These are phyloP conservation scores for Bovichtus variegatus DNA, from an alignment of 2,797 vertebrate species.

Conservation along the genomic window DNA sequence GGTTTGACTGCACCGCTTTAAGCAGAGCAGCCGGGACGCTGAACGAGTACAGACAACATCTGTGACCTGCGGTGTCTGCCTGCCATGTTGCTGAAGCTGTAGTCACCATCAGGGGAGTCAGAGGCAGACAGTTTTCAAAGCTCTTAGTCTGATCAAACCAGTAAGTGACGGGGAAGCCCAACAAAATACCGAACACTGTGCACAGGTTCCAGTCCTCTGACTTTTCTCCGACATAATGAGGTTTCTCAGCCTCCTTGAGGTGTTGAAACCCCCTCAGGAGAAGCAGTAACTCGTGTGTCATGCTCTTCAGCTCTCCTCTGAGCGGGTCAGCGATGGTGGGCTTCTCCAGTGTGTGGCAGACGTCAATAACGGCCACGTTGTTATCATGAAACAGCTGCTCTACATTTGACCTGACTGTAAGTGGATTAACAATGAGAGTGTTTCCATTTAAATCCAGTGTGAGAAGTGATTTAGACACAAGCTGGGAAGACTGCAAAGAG, in stretches of 20 bases:
- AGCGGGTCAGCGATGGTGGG: conserved; percentile 73
- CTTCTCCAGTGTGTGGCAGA: conserved; percentile 77
- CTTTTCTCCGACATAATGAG: conserved; percentile 67
- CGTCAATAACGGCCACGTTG: conserved; percentile 81
- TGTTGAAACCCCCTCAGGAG: conserved; percentile 68
- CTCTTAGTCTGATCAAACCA: conserved; percentile 84
- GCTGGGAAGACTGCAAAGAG: conserved; percentile 77
- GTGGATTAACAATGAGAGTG: conserved; percentile 83
- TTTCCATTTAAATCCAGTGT: conserved; percentile 84
- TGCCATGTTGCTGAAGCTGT: conserved; percentile 82
- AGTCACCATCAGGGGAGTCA: conserved; percentile 89
- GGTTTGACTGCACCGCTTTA: conserved; percentile 56
- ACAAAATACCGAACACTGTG: conserved; percentile 89
- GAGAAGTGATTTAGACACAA: conserved; percentile 80
- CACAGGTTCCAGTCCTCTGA: conserved; percentile 90
- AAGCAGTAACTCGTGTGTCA: conserved; percentile 73
- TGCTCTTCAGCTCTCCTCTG: conserved; percentile 58
- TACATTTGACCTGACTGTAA: conserved; percentile 66
- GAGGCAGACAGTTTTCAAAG: conserved; percentile 89
- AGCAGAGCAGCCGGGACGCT: conserved; percentile 89
- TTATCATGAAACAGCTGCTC: conserved; percentile 62
- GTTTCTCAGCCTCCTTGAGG: conserved; percentile 8
- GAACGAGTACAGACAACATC: conserved; percentile 90
- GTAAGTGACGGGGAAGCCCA: conserved; percentile 92
- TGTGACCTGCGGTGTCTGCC: conserved; percentile 60